A percentile compares a stretch with the other conserved stretches of the same genome.
Evolutionary conservation across 2,797 vertebrate species (phyloP).

Genomic region (Eulemur mongoz): DNA sequence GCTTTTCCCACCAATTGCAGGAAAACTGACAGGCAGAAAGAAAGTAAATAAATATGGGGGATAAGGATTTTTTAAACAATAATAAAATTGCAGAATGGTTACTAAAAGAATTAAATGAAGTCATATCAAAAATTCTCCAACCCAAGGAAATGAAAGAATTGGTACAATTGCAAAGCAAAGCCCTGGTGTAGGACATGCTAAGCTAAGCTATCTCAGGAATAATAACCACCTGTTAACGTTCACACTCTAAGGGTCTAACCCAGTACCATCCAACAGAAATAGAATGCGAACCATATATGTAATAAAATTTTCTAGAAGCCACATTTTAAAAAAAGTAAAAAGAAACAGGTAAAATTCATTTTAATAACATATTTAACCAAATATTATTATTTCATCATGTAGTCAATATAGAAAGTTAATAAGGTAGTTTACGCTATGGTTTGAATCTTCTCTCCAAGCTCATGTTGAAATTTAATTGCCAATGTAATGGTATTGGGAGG

Average conservation of each 20-base stretch:
- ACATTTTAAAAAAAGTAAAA: not conserved
- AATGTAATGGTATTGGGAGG: not conserved
- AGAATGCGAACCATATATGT: not conserved
- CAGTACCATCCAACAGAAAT: not conserved
- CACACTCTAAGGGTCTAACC: not conserved
- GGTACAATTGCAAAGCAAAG: not conserved
- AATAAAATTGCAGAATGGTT: not conserved
- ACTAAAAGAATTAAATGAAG: not conserved
- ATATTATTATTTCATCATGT: not conserved
- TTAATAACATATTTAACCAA: not conserved
- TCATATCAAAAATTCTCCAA: not conserved
- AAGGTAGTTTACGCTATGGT: not conserved
- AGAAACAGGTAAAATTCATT: not conserved
- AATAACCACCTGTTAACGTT: not conserved
- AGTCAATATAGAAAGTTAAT: not conserved
- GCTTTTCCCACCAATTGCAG: not conserved
- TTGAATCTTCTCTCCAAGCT: not conserved
- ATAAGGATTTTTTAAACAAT: not conserved
- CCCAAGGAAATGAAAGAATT: constrained; percentile 28
- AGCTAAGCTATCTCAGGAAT: not conserved
- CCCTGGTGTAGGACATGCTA: not conserved
- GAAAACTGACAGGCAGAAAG: not conserved
- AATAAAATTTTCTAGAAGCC: not conserved
- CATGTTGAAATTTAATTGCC: not conserved
- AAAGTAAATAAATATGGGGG: not conserved